Percentiles rank a stretch among this genome's conserved stretches.
phyloP scores from a whole-genome alignment of 2,888 invertebrate species.

The Acanthococcus lagerstroemiae region DNA sequence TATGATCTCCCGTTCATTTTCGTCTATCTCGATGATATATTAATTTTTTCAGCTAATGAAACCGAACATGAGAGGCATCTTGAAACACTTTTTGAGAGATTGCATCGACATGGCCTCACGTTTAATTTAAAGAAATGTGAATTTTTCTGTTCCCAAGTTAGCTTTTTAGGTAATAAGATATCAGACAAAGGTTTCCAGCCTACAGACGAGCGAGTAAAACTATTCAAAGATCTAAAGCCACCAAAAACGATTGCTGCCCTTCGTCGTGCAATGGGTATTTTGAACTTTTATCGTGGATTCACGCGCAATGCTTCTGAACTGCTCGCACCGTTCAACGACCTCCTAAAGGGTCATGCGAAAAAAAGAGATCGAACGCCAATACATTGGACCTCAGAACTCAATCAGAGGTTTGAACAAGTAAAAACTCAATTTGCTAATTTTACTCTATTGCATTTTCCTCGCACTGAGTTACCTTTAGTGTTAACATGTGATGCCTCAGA shows the following conservation, averaged over 20 bases:
- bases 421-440: background rate
- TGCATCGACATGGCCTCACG: background rate
- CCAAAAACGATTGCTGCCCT: background rate
- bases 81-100: background rate
- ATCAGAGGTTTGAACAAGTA: background rate
- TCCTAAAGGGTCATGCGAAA: background rate
- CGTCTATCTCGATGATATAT: background rate
- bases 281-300: constrained; percentile 5
- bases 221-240: background rate
- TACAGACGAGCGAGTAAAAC: background rate
- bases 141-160: background rate
- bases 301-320: background rate
- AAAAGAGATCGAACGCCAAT: background rate
- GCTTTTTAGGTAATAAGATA: background rate
- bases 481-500: background rate
- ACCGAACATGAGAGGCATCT: background rate
- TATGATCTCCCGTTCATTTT: background rate
- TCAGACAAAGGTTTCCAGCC: background rate
- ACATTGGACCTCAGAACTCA: background rate
- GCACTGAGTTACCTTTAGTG: background rate
- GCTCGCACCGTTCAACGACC: background rate
- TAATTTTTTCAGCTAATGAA: background rate
- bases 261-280: background rate
- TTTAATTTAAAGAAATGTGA: background rate
- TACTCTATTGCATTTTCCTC: background rate